phyloP scores from a whole-genome alignment of 2,888 invertebrate genomes.

The Lepidocyrtoides sp. region DNA sequence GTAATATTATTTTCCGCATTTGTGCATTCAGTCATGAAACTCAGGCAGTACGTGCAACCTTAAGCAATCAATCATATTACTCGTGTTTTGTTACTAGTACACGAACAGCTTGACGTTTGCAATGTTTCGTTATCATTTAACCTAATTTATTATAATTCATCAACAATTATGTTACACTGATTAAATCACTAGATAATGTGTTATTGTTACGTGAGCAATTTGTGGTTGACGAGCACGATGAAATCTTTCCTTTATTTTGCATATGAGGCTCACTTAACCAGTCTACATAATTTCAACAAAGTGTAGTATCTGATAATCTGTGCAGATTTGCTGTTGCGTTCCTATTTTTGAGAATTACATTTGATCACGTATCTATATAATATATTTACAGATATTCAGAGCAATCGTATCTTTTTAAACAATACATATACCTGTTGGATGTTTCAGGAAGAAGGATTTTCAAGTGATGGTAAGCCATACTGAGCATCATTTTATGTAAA shows the following conservation, averaged over 20 bases:
- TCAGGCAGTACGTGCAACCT: background rate
- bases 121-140: constrained; percentile 16
- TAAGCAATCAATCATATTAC: background rate
- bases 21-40: background rate
- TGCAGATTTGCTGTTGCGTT: constrained; percentile 25
- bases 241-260: too few relatives aligned
- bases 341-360: background rate
- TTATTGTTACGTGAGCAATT: background rate
- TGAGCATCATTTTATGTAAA: too few relatives aligned
- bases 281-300: background rate
- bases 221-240: background rate
- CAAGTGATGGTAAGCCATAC: background rate
- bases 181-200: background rate
- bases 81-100: background rate
- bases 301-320: background rate
- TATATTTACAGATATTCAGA: background rate
- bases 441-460: background rate
- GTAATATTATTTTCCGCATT: background rate
- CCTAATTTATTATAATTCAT: constrained; percentile 6
- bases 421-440: too few relatives aligned
- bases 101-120: too few relatives aligned
- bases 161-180: background rate
- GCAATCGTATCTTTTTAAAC: background rate
- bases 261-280: background rate
- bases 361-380: background rate